Evolutionary conservation across 2,113 vertebrate species (phyloP).

Genomic region (Gallinago jamesoni): DNA sequence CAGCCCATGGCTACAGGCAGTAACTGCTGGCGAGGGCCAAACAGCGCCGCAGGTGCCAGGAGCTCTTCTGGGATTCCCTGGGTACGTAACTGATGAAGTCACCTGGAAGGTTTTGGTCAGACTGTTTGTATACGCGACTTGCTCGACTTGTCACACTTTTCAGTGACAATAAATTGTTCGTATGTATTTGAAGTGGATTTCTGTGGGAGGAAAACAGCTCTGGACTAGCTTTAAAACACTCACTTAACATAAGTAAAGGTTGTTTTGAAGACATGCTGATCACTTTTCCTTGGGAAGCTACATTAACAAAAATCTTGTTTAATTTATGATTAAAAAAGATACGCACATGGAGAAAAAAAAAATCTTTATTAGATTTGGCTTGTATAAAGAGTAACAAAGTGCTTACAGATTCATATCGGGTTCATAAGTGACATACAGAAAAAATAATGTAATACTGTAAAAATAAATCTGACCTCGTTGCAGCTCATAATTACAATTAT

Average conservation of each 20-base stretch:
- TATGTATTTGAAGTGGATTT: not conserved
- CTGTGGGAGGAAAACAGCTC: not conserved
- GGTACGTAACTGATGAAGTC: not conserved
- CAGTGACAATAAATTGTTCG: constrained; percentile 12
- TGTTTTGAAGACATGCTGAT: not conserved
- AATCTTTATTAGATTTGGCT: constrained; percentile 62
- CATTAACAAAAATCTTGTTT: not conserved
- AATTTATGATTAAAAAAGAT: not conserved
- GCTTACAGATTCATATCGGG: constrained; percentile 66
- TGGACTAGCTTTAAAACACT: not conserved
- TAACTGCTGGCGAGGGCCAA: not conserved
- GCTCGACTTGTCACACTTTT: not conserved
- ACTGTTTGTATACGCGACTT: not conserved
- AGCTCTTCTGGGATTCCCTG: not conserved
- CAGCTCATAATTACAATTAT: constrained; percentile 42
- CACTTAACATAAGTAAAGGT: not conserved
- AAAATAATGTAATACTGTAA: constrained; percentile 51
- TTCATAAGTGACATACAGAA: constrained; percentile 40
- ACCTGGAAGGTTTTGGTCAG: not conserved
- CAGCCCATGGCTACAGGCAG: not conserved
- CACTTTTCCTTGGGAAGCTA: fast-evolving
- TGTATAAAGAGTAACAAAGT: constrained; percentile 84
- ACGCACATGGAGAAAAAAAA: constrained; percentile 1
- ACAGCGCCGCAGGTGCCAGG: fast-evolving
- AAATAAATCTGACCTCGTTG: constrained; percentile 42